These are phyloP conservation scores for Champsocephalus gunnari DNA, from an alignment of 2,797 vertebrate genomes.

Conservation along the genomic window DNA sequence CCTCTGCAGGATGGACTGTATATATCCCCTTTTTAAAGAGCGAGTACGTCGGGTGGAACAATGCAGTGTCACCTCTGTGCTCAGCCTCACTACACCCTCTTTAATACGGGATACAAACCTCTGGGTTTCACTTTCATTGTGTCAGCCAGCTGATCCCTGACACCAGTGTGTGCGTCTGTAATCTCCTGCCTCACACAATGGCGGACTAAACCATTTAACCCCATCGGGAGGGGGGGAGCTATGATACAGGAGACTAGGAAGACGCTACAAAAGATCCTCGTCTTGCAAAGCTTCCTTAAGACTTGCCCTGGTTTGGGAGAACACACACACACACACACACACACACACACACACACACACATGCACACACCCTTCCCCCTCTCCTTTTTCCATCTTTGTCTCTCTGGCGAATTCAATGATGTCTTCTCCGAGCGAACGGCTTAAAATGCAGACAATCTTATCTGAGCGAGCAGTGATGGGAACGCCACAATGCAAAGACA, in stretches of 20 bases:
- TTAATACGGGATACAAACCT: slow-evolving; percentile 76
- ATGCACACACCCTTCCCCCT: slow-evolving; percentile 57
- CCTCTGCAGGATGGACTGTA: slow-evolving; percentile 36
- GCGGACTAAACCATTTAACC: slow-evolving; percentile 82
- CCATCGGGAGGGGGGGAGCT: slow-evolving; percentile 67
- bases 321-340: slow-evolving; percentile 18
- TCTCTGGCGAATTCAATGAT: slow-evolving; percentile 87
- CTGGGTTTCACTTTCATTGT: slow-evolving; percentile 81
- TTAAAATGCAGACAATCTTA: slow-evolving; percentile 87
- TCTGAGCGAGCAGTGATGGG: slow-evolving; percentile 84
- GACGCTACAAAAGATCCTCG: slow-evolving; percentile 48
- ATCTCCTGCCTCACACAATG: slow-evolving; percentile 82
- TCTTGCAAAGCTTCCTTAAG: slow-evolving; percentile 76
- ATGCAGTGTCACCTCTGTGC: slow-evolving; percentile 59
- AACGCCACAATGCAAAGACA: slow-evolving; percentile 80
- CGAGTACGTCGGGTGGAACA: slow-evolving; percentile 58
- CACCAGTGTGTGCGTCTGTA: slow-evolving; percentile 86
- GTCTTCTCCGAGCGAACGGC: slow-evolving; percentile 81
- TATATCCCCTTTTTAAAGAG: slow-evolving; percentile 59
- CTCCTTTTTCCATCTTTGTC: slow-evolving; percentile 80
- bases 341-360: background rate
- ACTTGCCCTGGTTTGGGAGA: slow-evolving; percentile 76
- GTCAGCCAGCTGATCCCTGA: slow-evolving; percentile 84
- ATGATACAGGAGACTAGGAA: slow-evolving; percentile 70
- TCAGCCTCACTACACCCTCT: slow-evolving; percentile 62